Base-by-base conservation (phyloP, 2,888 invertebrate genomes). In the Aphodius granarius region DNA sequence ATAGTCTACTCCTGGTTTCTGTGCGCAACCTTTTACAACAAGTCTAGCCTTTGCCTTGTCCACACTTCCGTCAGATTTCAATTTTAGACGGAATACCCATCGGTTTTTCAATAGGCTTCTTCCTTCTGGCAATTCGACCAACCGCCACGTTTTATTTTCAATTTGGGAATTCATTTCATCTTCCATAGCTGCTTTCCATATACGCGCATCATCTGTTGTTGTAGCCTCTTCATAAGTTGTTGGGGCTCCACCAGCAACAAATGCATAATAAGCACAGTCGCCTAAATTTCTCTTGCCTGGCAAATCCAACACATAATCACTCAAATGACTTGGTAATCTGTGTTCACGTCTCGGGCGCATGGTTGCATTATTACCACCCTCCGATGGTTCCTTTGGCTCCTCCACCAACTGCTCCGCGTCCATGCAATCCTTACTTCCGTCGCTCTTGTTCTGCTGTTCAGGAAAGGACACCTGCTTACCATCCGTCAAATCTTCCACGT, bases 21-120 rank as follows among this genome's bases (percentile, higher is more conserved):
- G 71, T 21, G 23, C 43, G 71, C n/a, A 43, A n/a, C 71, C 71
- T 76, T 83, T 83, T 1, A 78, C 77, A 18, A 84, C 83, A 2
- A 84, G 70, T 75, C 83, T 76, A 6, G 82, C 82, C 70, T 84
- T 84, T 70, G 79, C 83, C 66, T 78, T 80, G 20, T 83, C 78
- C 4, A 80, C 75, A 70, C 74, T 78, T 17, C 83, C 83, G 78
- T 84, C 81, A 63, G 81, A 77, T 75, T 82, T 80, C 5, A 66
- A 78, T 76, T 84, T 85, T 4, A 82, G 18, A 68, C 75, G 77
- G 73, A 77, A 83, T 16, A 84, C 81, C 83, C 83, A 84, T 68
- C 80, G 81, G 76, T 79, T 80, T 68, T 78, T 76, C 62, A 83
- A 79, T 2, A 78, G 79, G 63, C 80, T 82, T 13, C 77, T 73